A percentile compares a stretch with the other conserved stretches of the same genome.
phyloP scores from a whole-genome alignment of 2,888 invertebrate genomes.

The Acanthococcus lagerstroemiae region DNA sequence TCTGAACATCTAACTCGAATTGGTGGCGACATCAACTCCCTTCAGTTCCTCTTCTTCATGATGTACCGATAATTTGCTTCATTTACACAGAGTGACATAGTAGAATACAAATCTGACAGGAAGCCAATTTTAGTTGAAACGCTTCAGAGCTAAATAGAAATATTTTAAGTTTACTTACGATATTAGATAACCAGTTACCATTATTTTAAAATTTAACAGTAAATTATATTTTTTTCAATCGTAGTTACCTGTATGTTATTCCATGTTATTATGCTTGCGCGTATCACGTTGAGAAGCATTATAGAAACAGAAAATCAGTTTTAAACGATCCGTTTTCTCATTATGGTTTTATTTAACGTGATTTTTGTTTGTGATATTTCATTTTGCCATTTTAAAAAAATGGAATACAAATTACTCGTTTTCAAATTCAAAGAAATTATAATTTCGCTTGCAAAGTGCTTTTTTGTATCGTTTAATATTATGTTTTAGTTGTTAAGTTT shows the following conservation, averaged over 20 bases:
- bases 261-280: background rate
- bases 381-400: conserved; percentile 31
- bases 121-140: no score
- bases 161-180: background rate
- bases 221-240: background rate
- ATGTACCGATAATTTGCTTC: no score
- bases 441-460: conserved; percentile 20
- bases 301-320: background rate
- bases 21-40: no score
- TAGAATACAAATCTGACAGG: no score
- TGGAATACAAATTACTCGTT: conserved; percentile 9
- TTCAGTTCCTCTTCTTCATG: no score
- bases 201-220: conserved; percentile 23
- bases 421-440: background rate
- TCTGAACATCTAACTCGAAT: no score
- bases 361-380: conserved; percentile 28
- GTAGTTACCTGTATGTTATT: conserved; percentile 17
- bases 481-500: conserved; percentile 1
- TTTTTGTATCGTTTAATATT: conserved; percentile 1
- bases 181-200: conserved; percentile 11
- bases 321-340: conserved; percentile 25
- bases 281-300: background rate
- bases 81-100: no score
- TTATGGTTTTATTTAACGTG: conserved; percentile 17
- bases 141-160: no score